Evolutionary conservation across 2,797 vertebrate genomes (phyloP).

Genomic region (Aulostomus chinensis): DNA sequence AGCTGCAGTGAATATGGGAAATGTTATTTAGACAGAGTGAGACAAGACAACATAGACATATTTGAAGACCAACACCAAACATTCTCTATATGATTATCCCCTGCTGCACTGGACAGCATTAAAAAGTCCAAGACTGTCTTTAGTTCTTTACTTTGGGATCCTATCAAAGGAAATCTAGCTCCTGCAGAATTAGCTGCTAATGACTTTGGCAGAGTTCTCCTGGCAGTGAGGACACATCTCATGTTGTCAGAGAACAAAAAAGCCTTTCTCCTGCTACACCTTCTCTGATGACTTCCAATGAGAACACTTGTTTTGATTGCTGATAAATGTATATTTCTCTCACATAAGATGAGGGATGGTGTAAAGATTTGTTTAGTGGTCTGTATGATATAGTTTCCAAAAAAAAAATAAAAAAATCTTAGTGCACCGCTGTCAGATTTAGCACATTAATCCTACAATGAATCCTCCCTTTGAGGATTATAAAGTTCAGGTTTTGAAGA

Average conservation of each 20-base stretch:
- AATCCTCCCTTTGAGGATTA: too few relatives aligned
- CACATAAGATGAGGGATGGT: too few relatives aligned
- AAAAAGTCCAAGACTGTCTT: neutral
- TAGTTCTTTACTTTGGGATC: slow-evolving; percentile 21
- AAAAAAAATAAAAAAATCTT: too few relatives aligned
- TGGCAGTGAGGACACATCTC: slow-evolving; percentile 33
- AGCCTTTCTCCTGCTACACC: slow-evolving; percentile 23
- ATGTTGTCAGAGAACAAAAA: slow-evolving; percentile 31
- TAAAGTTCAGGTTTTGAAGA: too few relatives aligned
- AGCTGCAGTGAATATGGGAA: slow-evolving; percentile 31
- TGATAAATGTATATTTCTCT: neutral
- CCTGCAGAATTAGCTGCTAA: slow-evolving; percentile 46
- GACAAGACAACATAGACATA: slow-evolving; percentile 8
- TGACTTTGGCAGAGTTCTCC: slow-evolving; percentile 47
- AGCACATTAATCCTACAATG: too few relatives aligned
- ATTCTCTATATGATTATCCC: slow-evolving; percentile 16
- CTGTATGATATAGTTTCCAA: too few relatives aligned
- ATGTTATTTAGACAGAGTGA: slow-evolving; percentile 15
- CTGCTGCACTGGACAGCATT: neutral
- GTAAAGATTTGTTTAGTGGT: too few relatives aligned
- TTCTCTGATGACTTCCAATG: neutral
- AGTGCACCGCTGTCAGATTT: too few relatives aligned
- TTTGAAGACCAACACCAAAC: slow-evolving; percentile 22
- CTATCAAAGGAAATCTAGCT: slow-evolving; percentile 55
- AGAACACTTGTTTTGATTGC: neutral